A percentile compares a stretch with the other conserved stretches of the same genome.
These are phyloP conservation scores for Zaprionus obscuricornis DNA, from an alignment of 2,888 invertebrate species.

Conservation along the genomic window DNA sequence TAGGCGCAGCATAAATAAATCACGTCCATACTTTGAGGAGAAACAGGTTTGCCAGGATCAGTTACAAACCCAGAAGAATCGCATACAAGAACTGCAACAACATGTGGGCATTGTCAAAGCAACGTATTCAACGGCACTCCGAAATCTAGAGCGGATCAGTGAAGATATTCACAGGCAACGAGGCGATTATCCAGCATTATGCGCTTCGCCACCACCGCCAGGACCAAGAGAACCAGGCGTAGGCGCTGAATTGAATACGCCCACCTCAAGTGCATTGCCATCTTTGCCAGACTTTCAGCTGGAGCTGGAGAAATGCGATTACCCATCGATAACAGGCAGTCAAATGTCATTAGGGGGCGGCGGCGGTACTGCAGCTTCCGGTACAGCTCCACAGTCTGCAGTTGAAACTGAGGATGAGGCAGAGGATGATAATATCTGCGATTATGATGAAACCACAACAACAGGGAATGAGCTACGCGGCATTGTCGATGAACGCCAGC, in stretches of 20 bases:
- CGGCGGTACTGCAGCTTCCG: too few relatives aligned
- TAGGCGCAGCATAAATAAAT: slow-evolving; percentile 92
- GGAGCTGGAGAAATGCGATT: slow-evolving; percentile 86
- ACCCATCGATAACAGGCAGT: slow-evolving; percentile 84
- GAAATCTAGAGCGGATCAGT: slow-evolving; percentile 94
- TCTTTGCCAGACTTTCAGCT: slow-evolving; percentile 84
- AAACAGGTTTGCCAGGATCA: slow-evolving; percentile 94
- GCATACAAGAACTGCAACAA: slow-evolving; percentile 91
- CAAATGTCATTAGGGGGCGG: slow-evolving; percentile 84
- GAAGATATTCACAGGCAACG: slow-evolving; percentile 91
- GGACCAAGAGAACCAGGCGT: slow-evolving; percentile 88
- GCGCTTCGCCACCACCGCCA: slow-evolving; percentile 76
- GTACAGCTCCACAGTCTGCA: slow-evolving; percentile 23
- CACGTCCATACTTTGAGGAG: slow-evolving; percentile 95
- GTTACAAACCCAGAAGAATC: slow-evolving; percentile 92
- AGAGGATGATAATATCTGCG: slow-evolving; percentile 59
- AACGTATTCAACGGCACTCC: slow-evolving; percentile 92
- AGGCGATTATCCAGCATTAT: slow-evolving; percentile 76
- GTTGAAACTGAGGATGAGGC: slow-evolving; percentile 60
- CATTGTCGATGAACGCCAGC: slow-evolving; percentile 83
- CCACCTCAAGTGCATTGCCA: slow-evolving; percentile 74
- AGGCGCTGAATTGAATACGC: slow-evolving; percentile 87
- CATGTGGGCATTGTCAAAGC: slow-evolving; percentile 89
- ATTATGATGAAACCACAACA: slow-evolving; percentile 60
- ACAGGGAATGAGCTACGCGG: slow-evolving; percentile 53